phyloP scores from a whole-genome alignment of 2,113 vertebrate genomes.

The Datnioides undecimradiatus region DNA sequence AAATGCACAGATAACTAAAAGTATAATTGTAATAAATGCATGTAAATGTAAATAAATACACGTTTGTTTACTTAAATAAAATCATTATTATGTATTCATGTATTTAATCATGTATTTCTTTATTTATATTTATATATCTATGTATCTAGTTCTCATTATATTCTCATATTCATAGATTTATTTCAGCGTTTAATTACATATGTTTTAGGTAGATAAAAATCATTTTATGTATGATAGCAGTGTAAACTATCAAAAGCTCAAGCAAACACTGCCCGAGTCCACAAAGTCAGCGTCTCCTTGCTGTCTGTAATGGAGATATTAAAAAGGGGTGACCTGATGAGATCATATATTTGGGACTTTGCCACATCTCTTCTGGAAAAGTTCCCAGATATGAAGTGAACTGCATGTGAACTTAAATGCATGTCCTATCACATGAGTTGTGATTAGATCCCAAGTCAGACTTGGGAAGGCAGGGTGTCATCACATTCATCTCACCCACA shows the following conservation, averaged over 20 bases:
- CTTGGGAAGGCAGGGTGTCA: neutral
- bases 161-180: neutral
- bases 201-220: too few relatives aligned
- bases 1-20: neutral
- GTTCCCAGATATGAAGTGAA: neutral
- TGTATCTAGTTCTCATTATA: too few relatives aligned
- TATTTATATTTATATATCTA: too few relatives aligned
- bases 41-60: too few relatives aligned
- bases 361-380: neutral
- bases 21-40: neutral
- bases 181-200: neutral
- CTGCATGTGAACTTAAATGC: neutral
- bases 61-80: too few relatives aligned
- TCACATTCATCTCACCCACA: neutral
- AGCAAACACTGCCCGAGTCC: too few relatives aligned
- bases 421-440: neutral
- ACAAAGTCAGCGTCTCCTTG: conserved; percentile 1
- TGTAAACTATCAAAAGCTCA: neutral
- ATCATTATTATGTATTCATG: too few relatives aligned
- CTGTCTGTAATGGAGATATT: neutral
- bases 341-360: neutral
- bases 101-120: neutral
- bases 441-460: neutral
- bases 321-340: neutral
- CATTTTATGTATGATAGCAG: neutral